These are phyloP conservation scores for Pampus argenteus DNA, from an alignment of 2,797 vertebrate species.

Conservation along the genomic window DNA sequence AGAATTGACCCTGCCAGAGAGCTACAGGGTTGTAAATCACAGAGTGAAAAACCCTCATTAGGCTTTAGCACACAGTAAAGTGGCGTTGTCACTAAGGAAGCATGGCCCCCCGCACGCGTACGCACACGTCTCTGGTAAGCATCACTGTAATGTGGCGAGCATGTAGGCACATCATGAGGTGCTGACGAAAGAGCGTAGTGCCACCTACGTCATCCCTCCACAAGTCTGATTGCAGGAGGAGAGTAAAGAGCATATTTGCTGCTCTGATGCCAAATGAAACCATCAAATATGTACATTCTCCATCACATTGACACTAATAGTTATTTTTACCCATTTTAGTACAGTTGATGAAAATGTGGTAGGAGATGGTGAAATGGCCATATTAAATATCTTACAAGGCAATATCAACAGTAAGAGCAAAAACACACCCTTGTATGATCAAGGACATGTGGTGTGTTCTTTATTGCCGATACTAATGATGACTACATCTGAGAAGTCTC, in stretches of 20 bases:
- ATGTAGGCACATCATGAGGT: constrained; percentile 19
- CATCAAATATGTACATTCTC: background rate
- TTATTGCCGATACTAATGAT: constrained; percentile 8
- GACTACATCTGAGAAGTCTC: constrained; percentile 35
- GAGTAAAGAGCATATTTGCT: constrained; percentile 1
- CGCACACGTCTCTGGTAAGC: constrained; percentile 18
- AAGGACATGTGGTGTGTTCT: constrained; percentile 1
- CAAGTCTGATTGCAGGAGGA: constrained; percentile 18
- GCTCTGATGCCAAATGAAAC: constrained; percentile 22
- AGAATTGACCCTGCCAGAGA: constrained; percentile 12
- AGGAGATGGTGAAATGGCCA: background rate
- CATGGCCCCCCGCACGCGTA: too few species aligned
- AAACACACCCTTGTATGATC: background rate
- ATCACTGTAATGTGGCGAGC: constrained; percentile 38
- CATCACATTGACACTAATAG: background rate
- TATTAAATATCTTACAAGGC: background rate
- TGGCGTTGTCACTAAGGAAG: constrained; percentile 23
- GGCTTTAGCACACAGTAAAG: constrained; percentile 21
- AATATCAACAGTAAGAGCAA: background rate
- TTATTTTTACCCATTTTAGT: too few species aligned
- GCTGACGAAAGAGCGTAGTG: constrained; percentile 10
- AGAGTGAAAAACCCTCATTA: constrained; percentile 15
- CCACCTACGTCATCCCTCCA: constrained; percentile 26
- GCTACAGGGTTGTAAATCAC: constrained; percentile 29
- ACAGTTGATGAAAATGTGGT: background rate